Base-by-base conservation (phyloP, 2,113 vertebrate species). In the Corythornis cristatus region DNA sequence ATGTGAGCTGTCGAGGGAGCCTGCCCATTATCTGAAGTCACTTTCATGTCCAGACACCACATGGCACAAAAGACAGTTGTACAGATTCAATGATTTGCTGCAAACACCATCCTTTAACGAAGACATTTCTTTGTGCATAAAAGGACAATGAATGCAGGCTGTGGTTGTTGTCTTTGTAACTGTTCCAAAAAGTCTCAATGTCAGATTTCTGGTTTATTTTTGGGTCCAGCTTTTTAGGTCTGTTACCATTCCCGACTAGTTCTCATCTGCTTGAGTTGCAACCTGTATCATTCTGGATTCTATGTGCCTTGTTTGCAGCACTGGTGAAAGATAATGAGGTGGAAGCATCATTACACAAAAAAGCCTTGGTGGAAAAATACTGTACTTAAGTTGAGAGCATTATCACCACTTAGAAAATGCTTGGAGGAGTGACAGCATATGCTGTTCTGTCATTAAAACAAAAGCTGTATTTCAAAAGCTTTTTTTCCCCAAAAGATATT, bases 361-460 rank as follows among this genome's bases (percentile, higher is more conserved):
- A 72, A 92, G 64, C 35, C 29, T 92, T 37, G 58, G 50, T 92
- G 93, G 94, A 93, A 95, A 96, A 95, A 94, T 70, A 89, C 94
- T 66, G 79, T 73, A 70, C 86, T 94, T 90, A 83, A 95, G 73
- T 76, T 48, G 83, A 82, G 80, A 95, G 80, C 43, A 73, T 96
- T 93, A 91, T 91, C 60, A 68, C 45, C 28, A 61, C 77, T 95
- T 89, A 87, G 67, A 88, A 89, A 92, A 86, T 45, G 45, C 74
- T 91, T 74, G 78, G 82, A 91, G 88, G 80, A 91, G 93, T 73
- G 86, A 88, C 84, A 93, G 84, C 81, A 90, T 90, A 83, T 94
- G 90, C 93, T 86, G 45, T 67, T 95, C 89, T 91, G 88, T 89
- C 84, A 88, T 83, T 94, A 89, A 95, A 96, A 96, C 91, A 95